Conservation (phyloP, 2,113 vertebrate genomes). For the Oncorhynchus nerka region DNA sequence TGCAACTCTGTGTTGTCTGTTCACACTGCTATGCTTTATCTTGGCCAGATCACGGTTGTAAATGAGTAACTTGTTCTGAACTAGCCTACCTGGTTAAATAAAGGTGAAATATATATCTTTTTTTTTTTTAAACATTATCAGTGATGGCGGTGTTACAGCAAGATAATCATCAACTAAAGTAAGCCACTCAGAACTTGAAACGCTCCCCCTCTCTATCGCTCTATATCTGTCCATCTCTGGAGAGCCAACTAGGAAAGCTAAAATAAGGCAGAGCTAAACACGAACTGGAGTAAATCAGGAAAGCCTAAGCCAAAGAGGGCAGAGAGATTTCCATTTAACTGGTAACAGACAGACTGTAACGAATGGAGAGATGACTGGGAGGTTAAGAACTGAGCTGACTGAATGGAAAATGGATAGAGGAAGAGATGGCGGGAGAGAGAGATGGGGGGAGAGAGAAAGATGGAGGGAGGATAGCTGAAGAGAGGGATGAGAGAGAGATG, state of each 20-base stretch:
- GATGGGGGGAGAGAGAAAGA: neutral
- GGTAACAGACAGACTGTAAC: slow-evolving; percentile 1
- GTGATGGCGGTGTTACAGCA: no score
- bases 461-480: neutral
- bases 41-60: no score
- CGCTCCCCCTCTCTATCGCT: neutral
- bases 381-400: neutral
- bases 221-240: neutral
- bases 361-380: neutral
- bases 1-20: no score
- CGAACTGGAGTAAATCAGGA: neutral
- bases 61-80: no score
- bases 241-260: neutral
- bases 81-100: no score
- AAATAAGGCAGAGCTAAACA: neutral
- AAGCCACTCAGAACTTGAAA: no score
- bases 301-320: neutral
- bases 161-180: no score
- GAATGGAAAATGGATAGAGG: slow-evolving; percentile 3
- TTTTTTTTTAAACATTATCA: no score
- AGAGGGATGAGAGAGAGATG: neutral
- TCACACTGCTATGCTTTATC: no score
- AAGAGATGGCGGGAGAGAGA: neutral
- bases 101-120: no score
- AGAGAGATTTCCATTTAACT: neutral